Percentiles rank a stretch among this genome's conserved stretches.
These are phyloP conservation scores for Epistrophella euchroma DNA, from an alignment of 2,888 invertebrate genomes.

Conservation along the genomic window DNA sequence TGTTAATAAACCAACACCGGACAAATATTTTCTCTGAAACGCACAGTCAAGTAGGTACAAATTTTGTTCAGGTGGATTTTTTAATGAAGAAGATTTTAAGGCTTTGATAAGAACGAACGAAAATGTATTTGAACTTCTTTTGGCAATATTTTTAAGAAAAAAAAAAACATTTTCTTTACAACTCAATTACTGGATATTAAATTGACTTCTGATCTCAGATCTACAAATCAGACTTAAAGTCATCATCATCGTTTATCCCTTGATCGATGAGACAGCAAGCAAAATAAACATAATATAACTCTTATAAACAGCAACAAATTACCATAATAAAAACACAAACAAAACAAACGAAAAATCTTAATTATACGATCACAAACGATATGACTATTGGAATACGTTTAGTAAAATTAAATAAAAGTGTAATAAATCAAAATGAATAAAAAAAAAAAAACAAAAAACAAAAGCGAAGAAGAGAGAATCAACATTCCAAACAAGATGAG, in stretches of 20 bases:
- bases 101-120: too few species aligned
- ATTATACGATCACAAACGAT: constrained; percentile 38
- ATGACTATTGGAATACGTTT: constrained; percentile 37
- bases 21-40: too few species aligned
- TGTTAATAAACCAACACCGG: too few species aligned
- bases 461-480: constrained; percentile 22
- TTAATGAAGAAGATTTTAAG: too few species aligned
- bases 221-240: constrained; percentile 50
- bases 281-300: constrained; percentile 32
- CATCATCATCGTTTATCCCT: constrained; percentile 40
- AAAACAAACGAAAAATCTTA: constrained; percentile 45
- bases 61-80: too few species aligned
- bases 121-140: too few species aligned
- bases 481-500: constrained; percentile 65
- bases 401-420: constrained; percentile 63
- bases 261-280: constrained; percentile 57
- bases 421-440: constrained; percentile 58
- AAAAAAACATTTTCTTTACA: not conserved
- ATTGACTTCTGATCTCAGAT: constrained; percentile 60
- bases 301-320: constrained; percentile 7
- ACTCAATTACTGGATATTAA: constrained; percentile 29
- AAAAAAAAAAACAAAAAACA: not conserved
- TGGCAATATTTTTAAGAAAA: too few species aligned
- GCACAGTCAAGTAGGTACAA: too few species aligned
- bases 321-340: constrained; percentile 27